These are phyloP conservation scores for Margarornis squamiger DNA, from an alignment of 2,797 vertebrate genomes.

Conservation along the genomic window DNA sequence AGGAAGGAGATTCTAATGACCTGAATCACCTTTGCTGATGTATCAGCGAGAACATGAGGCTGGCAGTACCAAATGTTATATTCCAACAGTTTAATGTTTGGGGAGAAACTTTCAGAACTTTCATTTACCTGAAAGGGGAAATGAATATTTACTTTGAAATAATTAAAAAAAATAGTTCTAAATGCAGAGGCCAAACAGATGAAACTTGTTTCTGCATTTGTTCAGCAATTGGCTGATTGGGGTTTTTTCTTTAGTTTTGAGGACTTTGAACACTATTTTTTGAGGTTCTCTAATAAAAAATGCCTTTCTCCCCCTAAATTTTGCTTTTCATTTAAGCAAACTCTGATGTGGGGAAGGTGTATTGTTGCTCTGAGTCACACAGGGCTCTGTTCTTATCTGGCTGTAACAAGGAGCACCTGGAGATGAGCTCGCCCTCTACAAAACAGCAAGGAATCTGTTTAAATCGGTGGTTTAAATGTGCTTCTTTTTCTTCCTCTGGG, in stretches of 20 bases:
- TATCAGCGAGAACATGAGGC: not conserved
- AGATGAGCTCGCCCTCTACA: not conserved
- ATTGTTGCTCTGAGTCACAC: not conserved
- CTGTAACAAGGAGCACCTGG: not conserved
- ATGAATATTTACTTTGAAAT: not conserved
- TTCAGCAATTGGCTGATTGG: not conserved
- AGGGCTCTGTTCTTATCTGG: not conserved
- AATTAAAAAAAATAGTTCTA: not conserved
- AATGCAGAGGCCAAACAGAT: not conserved
- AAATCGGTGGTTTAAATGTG: not conserved
- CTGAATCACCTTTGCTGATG: not conserved
- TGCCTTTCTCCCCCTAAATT: fast-evolving
- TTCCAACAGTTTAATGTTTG: not conserved
- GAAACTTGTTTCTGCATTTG: not conserved
- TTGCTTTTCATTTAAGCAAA: not conserved
- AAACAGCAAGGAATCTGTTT: not conserved
- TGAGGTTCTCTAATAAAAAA: not conserved
- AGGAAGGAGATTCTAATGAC: not conserved
- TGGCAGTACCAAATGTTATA: not conserved
- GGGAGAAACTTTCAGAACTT: not conserved
- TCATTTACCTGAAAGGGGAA: not conserved
- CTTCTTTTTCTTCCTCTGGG: not conserved
- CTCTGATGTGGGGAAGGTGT: not conserved
- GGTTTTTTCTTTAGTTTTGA: not conserved
- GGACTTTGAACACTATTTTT: not conserved